Conservation (phyloP, 2,888 invertebrate species). For the Elmis aenea region DNA sequence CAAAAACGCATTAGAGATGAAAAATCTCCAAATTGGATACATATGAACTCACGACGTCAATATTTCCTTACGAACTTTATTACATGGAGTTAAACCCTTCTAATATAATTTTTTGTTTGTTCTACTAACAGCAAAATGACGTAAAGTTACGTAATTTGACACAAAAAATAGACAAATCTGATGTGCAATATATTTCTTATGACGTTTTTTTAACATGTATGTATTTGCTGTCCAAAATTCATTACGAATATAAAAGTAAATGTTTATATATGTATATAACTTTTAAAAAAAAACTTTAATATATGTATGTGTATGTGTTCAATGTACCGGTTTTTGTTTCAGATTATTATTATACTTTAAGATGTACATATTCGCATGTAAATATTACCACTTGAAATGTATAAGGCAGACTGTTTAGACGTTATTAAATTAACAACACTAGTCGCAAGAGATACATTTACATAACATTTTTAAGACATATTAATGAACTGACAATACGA, state of each 20-base stretch:
- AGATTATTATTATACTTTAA: conserved; percentile 14
- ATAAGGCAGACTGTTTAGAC: conserved; percentile 9
- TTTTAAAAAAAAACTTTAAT: conserved; percentile 5
- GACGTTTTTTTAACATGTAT: conserved; percentile 19
- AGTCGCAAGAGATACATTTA: too few species aligned
- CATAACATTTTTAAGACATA: too few species aligned
- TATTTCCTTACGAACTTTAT: too few species aligned
- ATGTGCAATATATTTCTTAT: conserved; percentile 21
- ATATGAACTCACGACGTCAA: too few species aligned
- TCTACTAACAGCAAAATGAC: too few species aligned
- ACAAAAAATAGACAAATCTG: conserved; percentile 6
- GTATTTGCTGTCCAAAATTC: conserved; percentile 24
- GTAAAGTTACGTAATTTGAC: neutral
- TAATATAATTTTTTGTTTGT: too few species aligned
- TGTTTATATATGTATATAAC: too few species aligned
- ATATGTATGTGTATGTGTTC: conserved; percentile 26
- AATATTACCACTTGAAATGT: conserved; percentile 8
- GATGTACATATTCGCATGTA: conserved; percentile 15
- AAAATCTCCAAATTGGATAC: too few species aligned
- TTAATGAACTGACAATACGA: too few species aligned
- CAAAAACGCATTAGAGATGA: too few species aligned
- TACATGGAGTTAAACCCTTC: too few species aligned
- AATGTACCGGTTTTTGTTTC: conserved; percentile 31
- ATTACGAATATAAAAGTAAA: neutral
- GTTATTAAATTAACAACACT: too few species aligned